These are phyloP conservation scores for Cyprinodon tularosa DNA, from an alignment of 2,113 vertebrate species.

Conservation along the genomic window DNA sequence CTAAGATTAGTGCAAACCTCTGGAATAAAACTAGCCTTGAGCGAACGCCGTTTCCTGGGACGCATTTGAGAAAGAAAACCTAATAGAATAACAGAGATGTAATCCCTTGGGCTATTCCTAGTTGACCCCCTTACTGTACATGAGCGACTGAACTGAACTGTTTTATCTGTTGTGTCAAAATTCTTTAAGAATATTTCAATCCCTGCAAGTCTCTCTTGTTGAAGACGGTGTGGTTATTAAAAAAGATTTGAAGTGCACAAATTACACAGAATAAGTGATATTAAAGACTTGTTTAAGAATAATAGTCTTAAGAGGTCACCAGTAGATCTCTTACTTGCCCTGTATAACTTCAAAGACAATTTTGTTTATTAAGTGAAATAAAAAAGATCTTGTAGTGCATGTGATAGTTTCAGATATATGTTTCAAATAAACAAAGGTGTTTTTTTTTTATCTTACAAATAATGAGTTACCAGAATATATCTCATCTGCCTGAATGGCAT, in stretches of 20 bases:
- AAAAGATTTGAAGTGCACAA: background rate
- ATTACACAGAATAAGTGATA: background rate
- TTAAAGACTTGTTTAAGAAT: background rate
- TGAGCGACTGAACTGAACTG: background rate
- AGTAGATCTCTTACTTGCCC: background rate
- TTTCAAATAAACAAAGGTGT: no score
- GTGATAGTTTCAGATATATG: no score
- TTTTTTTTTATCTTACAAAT: background rate
- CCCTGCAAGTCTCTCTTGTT: background rate
- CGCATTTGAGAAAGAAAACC: slow-evolving; percentile 15
- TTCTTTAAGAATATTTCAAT: background rate
- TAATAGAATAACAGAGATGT: slow-evolving; percentile 17
- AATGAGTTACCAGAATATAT: background rate
- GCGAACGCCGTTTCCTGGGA: slow-evolving; percentile 13
- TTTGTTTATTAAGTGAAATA: background rate
- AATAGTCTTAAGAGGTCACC: background rate
- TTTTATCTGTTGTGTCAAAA: background rate
- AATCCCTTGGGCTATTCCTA: slow-evolving; percentile 7
- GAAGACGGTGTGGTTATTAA: background rate
- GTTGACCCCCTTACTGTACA: slow-evolving; percentile 11
- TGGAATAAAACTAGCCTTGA: slow-evolving; percentile 22
- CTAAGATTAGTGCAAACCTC: slow-evolving; percentile 8
- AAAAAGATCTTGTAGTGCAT: background rate
- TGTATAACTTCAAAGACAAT: no score
- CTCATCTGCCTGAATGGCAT: no score